Percentiles rank a stretch among this genome's conserved stretches.
Evolutionary conservation across 2,888 invertebrate genomes (phyloP).

Genomic region (Oligia strigilis): DNA sequence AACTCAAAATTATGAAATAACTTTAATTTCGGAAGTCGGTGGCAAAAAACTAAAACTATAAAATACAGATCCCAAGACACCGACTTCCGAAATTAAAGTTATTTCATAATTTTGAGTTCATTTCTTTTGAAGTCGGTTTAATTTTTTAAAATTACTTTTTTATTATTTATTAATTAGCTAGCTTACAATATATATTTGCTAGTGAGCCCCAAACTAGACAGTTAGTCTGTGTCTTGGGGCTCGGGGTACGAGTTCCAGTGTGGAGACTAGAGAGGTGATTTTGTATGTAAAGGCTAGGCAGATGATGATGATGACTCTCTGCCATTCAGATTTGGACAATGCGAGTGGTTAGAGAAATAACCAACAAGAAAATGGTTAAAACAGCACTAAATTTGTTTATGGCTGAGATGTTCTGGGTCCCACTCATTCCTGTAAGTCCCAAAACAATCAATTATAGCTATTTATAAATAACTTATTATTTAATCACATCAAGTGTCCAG

Average conservation of each 20-base stretch:
- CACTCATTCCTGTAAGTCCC: neutral
- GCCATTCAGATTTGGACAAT: neutral
- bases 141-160: no score
- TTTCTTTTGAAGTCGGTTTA: no score
- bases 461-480: constrained; percentile 25
- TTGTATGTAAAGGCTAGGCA: neutral
- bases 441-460: constrained; percentile 18
- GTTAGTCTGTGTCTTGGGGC: neutral
- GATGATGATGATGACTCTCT: neutral
- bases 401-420: neutral
- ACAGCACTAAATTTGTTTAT: neutral
- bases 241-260: neutral
- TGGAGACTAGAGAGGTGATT: neutral
- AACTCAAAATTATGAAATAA: no score
- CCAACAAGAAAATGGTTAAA: neutral
- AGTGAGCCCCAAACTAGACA: neutral
- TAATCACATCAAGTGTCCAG: constrained; percentile 5
- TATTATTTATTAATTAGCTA: no score
- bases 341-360: neutral
- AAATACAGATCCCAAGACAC: no score
- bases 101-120: no score
- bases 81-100: no score
- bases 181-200: neutral
- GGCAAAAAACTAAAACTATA: no score
- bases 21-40: no score